Evolutionary conservation across 2,797 vertebrate genomes (phyloP), one percentile per base, ranked within the genome.

Genomic region (Emydoidea blandingii): DNA sequence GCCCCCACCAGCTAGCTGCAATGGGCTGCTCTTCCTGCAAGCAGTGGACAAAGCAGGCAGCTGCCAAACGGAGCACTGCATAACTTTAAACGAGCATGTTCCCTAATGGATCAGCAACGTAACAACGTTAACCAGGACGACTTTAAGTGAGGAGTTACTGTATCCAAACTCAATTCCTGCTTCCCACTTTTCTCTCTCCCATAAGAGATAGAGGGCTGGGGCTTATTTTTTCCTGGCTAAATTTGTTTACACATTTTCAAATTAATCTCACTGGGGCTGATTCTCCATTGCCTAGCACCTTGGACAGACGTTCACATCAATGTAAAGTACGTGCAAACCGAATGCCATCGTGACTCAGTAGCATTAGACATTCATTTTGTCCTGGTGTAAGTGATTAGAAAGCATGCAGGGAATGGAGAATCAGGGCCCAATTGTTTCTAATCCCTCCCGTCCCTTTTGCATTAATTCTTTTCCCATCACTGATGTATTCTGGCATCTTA

Each of bases 381-480:
- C 62, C 6, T 12, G 68, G 6, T 12, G 41, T 27, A 41, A 31
- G 79, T 47, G 94, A 82, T 62, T 87, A 79, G 6, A 44, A 7
- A 31, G 1, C 2, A 52, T 18, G 57, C 0, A 0, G 53, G 27
- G 49, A 6, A 47, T 7, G 41, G 29, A 74, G 74, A 90, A 81
- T 56, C 52, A 89, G 12, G 37, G 1, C 82, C 34, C 41, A 0
- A 0, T n/a, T 37, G 27, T 65, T 15, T 49, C 25, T 29, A 37
- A 86, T 74, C 88, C 81, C 44, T 92, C 57, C n/a, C 88, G 34
- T 85, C 25, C n/a, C 88, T 94, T 68, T 79, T 52, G 65, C 82
- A 88, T 34, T 12, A 15, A 79, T 50, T 65, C 1, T 34, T 86
- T 74, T 94, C 86, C 72, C 3, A 18, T 52, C 79, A 27, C n/a